These are phyloP conservation scores for Rallus crepitans DNA, from an alignment of 2,797 vertebrate genomes.

Conservation along the genomic window DNA sequence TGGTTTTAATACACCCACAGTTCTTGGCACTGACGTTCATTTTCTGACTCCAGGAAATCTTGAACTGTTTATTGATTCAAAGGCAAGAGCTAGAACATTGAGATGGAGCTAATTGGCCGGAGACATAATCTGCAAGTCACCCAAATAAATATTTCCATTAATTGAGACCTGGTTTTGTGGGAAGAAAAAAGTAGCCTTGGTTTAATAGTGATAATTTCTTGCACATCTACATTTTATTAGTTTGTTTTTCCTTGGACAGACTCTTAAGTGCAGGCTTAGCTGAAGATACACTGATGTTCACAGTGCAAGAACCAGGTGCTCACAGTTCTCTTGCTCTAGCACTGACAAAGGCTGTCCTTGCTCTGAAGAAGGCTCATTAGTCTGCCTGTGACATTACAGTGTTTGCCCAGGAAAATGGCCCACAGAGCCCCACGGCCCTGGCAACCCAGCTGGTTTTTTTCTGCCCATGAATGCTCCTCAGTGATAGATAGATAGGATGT, in stretches of 20 bases:
- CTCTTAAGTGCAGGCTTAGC: background rate
- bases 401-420: background rate
- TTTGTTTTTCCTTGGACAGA: background rate
- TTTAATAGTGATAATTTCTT: background rate
- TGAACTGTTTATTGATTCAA: conserved; percentile 78
- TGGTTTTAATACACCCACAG: conserved; percentile 80
- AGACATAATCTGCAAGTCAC: conserved; percentile 67
- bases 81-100: conserved; percentile 76
- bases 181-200: conserved; percentile 30
- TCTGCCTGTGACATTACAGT: background rate
- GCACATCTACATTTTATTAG: background rate
- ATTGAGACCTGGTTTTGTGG: conserved; percentile 45
- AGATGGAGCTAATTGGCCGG: conserved; percentile 74
- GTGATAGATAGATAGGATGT: background rate
- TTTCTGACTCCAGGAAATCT: conserved; percentile 79
- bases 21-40: conserved; percentile 71
- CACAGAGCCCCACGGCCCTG: background rate
- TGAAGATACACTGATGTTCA: conserved; percentile 7
- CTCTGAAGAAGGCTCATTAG: background rate
- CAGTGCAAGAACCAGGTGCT: background rate
- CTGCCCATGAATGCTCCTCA: background rate
- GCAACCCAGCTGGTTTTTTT: background rate
- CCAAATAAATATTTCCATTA: conserved; percentile 75
- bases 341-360: background rate
- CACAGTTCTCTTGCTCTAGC: background rate